Evolutionary conservation across 2,113 vertebrate genomes (phyloP), one percentile per base, ranked within the genome.

Genomic region (Puntigrus tetrazona): DNA sequence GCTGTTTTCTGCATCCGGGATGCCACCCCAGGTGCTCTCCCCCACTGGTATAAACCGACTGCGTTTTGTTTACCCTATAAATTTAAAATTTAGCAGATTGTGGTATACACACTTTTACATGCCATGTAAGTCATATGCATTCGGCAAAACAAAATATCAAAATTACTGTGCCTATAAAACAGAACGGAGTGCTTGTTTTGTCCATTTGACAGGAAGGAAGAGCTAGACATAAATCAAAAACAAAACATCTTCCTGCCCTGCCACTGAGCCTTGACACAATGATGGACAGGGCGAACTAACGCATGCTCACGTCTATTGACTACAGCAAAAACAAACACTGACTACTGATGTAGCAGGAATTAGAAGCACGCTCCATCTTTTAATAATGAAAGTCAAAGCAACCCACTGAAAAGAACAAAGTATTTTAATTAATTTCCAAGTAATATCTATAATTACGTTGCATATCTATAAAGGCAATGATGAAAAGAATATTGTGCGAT

Each of bases 21-120:
- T 83, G 85, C 79, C 81, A 69, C 80, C 65, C 92, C 91, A 90
- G 38, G 89, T 89, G 90, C 89, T 81, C 65, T 29, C 45, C 55
- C 83, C 76, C 41, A 73, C 36, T 10, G 11, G 31, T 16, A 38
- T 70, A 10, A 11, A 2, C 65, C 2, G 4, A 69, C 18, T 31
- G 6, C 13, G 20, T 65, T n/a, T 31, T 7, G 59, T 63, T 63
- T 14, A 65, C 27, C 5, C 1, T 61, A 5, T 27, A 2, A 73
- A 43, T 25, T 5, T 22, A 25, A 72, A 18, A n/a, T 13, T 34
- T 18, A 55, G 29, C 47, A 25, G 75, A 72, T 20, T 4, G 29
- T 70, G 67, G 34, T 9, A 5, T 20, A 9, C 2, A 41, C 4
- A 3, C 14, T 41, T 59, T 25, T 31, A 31, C 63, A 45, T 20